phyloP scores from a whole-genome alignment of 2,113 vertebrate genomes.

The Amphiprion ocellaris region DNA sequence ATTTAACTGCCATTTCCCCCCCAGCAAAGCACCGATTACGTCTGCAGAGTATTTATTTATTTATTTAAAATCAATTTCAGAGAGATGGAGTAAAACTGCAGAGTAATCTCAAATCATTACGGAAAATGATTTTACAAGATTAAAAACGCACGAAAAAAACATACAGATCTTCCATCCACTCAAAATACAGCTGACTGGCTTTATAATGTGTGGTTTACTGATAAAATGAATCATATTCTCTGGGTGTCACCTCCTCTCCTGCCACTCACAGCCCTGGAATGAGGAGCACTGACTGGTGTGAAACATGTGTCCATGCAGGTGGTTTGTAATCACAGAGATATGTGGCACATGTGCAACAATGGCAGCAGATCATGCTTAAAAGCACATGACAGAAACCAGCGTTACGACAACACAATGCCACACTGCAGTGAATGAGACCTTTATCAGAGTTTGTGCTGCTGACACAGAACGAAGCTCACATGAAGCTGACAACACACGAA shows the following conservation, averaged over 20 bases:
- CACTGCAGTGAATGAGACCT: neutral
- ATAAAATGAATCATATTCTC: too few species aligned
- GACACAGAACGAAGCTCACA: neutral
- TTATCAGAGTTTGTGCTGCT: neutral
- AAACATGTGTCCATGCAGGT: neutral
- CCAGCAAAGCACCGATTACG: too few species aligned
- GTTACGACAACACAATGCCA: neutral
- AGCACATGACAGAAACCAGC: slow-evolving; percentile 38
- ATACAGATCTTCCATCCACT: too few species aligned
- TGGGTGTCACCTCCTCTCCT: neutral
- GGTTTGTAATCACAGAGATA: neutral
- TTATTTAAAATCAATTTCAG: too few species aligned
- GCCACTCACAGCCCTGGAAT: neutral
- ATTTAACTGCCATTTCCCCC: too few species aligned
- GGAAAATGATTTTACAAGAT: neutral
- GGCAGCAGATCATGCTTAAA: neutral
- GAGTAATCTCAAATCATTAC: neutral
- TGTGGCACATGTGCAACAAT: neutral
- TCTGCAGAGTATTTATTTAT: too few species aligned
- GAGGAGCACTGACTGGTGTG: neutral
- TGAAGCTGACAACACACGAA: neutral
- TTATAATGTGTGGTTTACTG: too few species aligned
- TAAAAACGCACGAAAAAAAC: too few species aligned
- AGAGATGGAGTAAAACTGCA: too few species aligned
- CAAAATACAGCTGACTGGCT: too few species aligned